Conservation (phyloP, 2,888 invertebrate species). For the Cerastis leucographa region DNA sequence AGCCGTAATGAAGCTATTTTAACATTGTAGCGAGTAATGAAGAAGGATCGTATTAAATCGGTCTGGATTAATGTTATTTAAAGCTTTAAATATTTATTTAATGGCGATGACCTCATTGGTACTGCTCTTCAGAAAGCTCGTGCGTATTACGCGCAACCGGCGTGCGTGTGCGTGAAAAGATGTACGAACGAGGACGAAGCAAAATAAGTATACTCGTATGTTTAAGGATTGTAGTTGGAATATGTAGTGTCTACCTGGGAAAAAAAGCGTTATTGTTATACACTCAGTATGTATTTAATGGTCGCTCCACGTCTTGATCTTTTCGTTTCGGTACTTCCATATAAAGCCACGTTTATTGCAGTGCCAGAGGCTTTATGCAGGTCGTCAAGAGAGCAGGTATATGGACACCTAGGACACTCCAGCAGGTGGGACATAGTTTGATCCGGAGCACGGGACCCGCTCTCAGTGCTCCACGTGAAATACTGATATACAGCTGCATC, state of each 20-base stretch:
- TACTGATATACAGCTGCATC: neutral
- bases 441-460: neutral
- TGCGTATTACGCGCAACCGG: neutral
- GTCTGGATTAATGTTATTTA: slow-evolving; percentile 4
- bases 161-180: neutral
- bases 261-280: neutral
- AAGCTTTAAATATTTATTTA: neutral
- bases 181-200: neutral
- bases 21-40: slow-evolving; percentile 35
- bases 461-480: neutral
- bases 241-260: neutral
- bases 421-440: neutral
- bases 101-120: neutral
- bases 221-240: too few relatives aligned
- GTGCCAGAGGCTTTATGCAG: too few relatives aligned
- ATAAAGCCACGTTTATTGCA: neutral
- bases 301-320: neutral
- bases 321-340: neutral
- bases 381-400: neutral
- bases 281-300: neutral
- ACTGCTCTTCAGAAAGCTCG: neutral
- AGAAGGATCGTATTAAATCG: slow-evolving; percentile 2
- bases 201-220: too few relatives aligned
- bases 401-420: neutral
- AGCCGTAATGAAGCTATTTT: slow-evolving; percentile 45